Conservation (phyloP, 2,113 vertebrate genomes). For the Heliornis fulica region DNA sequence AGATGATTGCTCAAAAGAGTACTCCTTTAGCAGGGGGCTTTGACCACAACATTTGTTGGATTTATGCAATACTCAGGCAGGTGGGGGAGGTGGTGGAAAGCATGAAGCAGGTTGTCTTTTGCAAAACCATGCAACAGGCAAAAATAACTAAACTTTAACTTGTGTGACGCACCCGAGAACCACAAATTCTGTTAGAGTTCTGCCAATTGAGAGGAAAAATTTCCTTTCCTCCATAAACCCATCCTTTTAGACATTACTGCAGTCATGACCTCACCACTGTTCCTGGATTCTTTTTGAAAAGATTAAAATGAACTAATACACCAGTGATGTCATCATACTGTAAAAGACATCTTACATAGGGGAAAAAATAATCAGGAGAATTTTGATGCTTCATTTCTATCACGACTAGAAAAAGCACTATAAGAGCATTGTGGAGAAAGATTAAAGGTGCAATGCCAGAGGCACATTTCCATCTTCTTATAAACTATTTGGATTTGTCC, state of each 20-base stretch:
- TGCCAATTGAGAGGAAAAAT: background rate
- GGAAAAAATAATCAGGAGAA: background rate
- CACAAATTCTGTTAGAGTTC: background rate
- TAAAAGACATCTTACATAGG: background rate
- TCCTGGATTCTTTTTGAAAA: slow-evolving; percentile 20
- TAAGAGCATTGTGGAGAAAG: background rate
- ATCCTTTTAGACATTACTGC: slow-evolving; percentile 27
- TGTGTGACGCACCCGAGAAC: background rate
- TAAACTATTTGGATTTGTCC: background rate
- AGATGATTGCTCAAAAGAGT: background rate
- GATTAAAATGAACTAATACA: slow-evolving; percentile 44
- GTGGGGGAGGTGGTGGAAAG: background rate
- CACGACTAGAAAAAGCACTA: background rate
- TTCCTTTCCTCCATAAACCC: background rate
- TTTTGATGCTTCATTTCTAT: background rate
- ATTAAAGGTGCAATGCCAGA: background rate
- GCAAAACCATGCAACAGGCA: background rate
- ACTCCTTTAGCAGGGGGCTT: background rate
- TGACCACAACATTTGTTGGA: background rate
- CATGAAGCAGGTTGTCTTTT: background rate
- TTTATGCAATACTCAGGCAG: background rate
- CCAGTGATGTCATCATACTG: slow-evolving; percentile 7
- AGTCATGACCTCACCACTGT: background rate
- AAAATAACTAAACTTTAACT: background rate
- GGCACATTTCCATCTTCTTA: background rate